phyloP scores from a whole-genome alignment of 2,888 invertebrate genomes.

The Hymenopus coronatus region DNA sequence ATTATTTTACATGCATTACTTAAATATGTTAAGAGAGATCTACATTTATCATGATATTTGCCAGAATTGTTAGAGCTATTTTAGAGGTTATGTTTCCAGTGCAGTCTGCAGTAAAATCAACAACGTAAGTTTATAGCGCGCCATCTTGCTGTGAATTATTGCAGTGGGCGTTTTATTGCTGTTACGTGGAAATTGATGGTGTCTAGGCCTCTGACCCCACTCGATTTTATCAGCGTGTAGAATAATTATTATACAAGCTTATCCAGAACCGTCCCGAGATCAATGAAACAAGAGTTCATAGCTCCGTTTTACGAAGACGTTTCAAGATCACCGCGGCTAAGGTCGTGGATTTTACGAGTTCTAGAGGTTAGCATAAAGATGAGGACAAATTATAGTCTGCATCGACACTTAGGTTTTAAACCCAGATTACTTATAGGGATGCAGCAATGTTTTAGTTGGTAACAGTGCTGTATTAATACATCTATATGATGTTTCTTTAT shows the following conservation, averaged over 20 bases:
- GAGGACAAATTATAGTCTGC: not conserved
- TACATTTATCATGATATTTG: too few relatives aligned
- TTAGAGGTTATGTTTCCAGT: not conserved
- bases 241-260: not conserved
- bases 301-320: not conserved
- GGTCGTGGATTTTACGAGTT: not conserved
- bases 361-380: not conserved
- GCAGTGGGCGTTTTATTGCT: not conserved
- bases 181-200: not conserved
- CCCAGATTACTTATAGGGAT: too few relatives aligned
- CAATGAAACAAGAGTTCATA: not conserved
- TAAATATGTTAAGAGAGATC: too few relatives aligned
- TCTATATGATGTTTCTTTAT: too few relatives aligned
- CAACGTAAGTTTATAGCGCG: not conserved
- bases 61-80: too few relatives aligned
- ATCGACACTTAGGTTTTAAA: too few relatives aligned
- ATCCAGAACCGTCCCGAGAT: not conserved
- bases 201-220: not conserved
- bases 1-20: too few relatives aligned
- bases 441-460: too few relatives aligned
- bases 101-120: not conserved
- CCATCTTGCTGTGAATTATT: not conserved
- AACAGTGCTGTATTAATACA: too few relatives aligned
- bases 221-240: not conserved
- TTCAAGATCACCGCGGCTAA: not conserved